A percentile compares a stretch with the other conserved stretches of the same genome.
These are phyloP conservation scores for Catostomus latipinnis DNA, from an alignment of 2,797 vertebrate species.

Conservation along the genomic window DNA sequence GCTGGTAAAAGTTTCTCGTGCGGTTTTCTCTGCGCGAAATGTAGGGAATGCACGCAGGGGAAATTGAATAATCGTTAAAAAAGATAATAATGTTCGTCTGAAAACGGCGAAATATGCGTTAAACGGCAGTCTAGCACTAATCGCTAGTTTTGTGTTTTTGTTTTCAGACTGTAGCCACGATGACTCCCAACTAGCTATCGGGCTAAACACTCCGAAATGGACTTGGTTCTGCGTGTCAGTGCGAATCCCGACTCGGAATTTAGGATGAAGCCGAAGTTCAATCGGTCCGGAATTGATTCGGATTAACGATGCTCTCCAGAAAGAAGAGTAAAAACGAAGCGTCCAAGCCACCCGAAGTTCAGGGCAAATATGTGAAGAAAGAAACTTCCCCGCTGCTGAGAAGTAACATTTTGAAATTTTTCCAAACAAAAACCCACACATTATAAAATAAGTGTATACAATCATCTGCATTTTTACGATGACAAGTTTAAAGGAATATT, in stretches of 20 bases:
- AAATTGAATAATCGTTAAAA: not conserved
- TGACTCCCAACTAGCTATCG: constrained; percentile 13
- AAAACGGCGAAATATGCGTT: not conserved
- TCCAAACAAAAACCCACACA: not conserved
- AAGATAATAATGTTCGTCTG: not conserved
- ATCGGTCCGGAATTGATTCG: constrained; percentile 64
- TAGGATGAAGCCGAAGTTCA: constrained; percentile 58
- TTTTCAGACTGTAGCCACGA: constrained; percentile 31
- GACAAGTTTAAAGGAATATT: no score
- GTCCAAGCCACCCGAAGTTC: constrained; percentile 94
- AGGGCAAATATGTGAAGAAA: constrained; percentile 98
- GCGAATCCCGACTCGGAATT: constrained; percentile 48
- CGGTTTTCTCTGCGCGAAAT: not conserved
- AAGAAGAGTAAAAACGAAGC: constrained; percentile 98
- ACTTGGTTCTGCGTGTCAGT: constrained; percentile 12
- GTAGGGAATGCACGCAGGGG: not conserved
- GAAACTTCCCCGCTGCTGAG: constrained; percentile 94
- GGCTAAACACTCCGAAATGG: constrained; percentile 35
- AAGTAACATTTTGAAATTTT: constrained; percentile 65
- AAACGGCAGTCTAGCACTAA: not conserved
- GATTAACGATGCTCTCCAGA: constrained; percentile 87
- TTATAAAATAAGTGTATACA: not conserved
- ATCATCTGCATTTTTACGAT: not conserved
- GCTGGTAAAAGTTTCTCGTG: constrained; percentile 34
- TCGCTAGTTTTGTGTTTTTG: not conserved